Percentiles rank a stretch among this genome's conserved stretches.
phyloP scores from a whole-genome alignment of 2,113 vertebrate genomes.

The Eclectus roratus region DNA sequence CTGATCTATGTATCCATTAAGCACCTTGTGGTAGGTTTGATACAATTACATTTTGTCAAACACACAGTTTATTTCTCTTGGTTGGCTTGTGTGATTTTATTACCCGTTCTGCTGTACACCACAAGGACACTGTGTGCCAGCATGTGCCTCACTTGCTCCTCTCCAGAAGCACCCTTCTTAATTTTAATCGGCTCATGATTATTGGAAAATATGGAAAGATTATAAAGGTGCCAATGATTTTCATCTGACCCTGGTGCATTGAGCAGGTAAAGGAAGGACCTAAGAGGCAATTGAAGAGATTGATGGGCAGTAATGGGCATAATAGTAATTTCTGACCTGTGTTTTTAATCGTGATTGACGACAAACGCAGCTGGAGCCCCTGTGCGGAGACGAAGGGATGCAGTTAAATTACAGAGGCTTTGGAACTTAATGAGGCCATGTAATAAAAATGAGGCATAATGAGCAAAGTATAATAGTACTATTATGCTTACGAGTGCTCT shows the following conservation, averaged over 20 bases:
- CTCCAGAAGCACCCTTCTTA: background rate
- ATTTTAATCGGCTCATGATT: background rate
- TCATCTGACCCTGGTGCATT: background rate
- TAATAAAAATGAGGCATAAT: constrained; percentile 52
- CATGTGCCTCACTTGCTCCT: background rate
- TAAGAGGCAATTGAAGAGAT: constrained; percentile 45
- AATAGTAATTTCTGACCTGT: constrained; percentile 51
- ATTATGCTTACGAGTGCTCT: background rate
- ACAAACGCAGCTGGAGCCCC: constrained; percentile 18
- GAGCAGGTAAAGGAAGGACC: constrained; percentile 29
- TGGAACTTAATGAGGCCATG: constrained; percentile 45
- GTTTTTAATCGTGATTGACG: constrained; percentile 35
- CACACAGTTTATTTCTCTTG: background rate
- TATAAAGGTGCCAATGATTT: background rate
- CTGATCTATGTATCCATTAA: background rate
- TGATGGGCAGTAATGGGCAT: constrained; percentile 7
- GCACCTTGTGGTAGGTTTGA: background rate
- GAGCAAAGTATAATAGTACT: constrained; percentile 26
- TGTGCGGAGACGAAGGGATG: constrained; percentile 22
- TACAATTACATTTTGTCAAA: background rate
- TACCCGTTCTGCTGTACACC: background rate
- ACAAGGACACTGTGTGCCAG: background rate
- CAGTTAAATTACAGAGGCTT: constrained; percentile 56
- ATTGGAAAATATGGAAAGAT: background rate
- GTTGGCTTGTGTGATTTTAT: background rate